Evolutionary conservation across 1,140 invertebrate species (phyloP), one percentile per base, ranked within the genome.

Genomic region (Hirudo medicinalis): DNA sequence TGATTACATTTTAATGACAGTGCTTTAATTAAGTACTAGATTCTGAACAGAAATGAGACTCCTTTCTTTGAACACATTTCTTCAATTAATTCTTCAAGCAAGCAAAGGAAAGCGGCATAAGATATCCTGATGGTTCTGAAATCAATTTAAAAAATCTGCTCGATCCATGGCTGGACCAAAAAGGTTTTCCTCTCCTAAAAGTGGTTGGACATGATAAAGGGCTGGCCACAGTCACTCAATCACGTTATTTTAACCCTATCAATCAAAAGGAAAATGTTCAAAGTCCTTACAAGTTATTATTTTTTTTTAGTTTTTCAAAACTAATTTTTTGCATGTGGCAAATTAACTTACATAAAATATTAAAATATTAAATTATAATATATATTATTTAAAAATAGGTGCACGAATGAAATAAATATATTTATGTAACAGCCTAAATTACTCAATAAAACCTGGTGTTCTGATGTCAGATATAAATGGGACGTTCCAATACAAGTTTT

Each of bases 401-500:
- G 54, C 25, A 4, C 9, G 54, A 57, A 57, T 57, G 54, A 4
- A 57, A 20, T n/a, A 3, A 4, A 57, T 57, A 4, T 25, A 57
- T 20, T n/a, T 25, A 9, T n/a, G 54, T n/a, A 57, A 57, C 9
- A 25, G 54, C 20, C 4, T 22, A 6, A 0, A 11, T 13, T 63
- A 1, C 1, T 25, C 22, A 22, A 22, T 63, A 22, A 63, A 63
- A 22, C 11, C 22, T 25, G 15, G 19, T 20, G 17, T 63, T 63
- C 19, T 32, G 11, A 19, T 25, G 11, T 32, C 57, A 63, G 57
- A 22, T 63, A 63, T 32, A 63, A 63, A 63, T 63, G 57, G 57
- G 57, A 63, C 57, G 57, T 63, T 6, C 57, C 57, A 63, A 63
- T 63, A 22, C 57, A 63, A 63, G 57, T 63, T 32, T 63, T 63